Evolutionary conservation across 2,888 invertebrate species (phyloP).

Genomic region (Agrochola circellaris): DNA sequence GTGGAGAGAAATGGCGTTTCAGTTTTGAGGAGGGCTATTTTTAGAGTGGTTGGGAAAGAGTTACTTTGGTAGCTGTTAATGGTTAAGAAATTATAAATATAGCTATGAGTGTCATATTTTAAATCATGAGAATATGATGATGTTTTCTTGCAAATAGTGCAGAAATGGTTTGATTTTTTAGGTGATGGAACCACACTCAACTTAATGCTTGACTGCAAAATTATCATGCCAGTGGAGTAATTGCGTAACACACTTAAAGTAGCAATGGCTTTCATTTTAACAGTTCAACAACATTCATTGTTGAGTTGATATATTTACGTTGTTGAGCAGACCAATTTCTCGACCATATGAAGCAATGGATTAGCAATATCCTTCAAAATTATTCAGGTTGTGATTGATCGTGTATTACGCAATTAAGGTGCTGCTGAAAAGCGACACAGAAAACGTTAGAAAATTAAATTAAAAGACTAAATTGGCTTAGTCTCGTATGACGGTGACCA

Average conservation of each 20-base stretch:
- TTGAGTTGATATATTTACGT: no score
- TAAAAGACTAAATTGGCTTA: not conserved
- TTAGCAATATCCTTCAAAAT: no score
- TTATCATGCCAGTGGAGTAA: not conserved
- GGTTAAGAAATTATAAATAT: not conserved
- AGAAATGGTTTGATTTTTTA: no score
- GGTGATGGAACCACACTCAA: not conserved
- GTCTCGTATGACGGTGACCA: not conserved
- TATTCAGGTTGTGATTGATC: no score
- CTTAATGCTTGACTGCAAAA: not conserved
- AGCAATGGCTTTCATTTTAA: no score
- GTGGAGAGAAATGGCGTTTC: not conserved
- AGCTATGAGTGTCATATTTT: no score
- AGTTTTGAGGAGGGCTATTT: not conserved
- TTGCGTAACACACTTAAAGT: no score
- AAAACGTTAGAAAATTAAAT: not conserved
- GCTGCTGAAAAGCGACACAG: not conserved
- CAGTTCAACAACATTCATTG: no score
- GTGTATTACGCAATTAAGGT: no score
- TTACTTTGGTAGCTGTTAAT: not conserved
- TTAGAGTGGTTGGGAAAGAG: not conserved
- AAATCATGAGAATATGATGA: not conserved
- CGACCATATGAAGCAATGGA: no score
- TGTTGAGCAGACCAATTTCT: no score
- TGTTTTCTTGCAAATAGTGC: not conserved